phyloP scores from a whole-genome alignment of 2,797 vertebrate species.

The Bothrops alternatus region DNA sequence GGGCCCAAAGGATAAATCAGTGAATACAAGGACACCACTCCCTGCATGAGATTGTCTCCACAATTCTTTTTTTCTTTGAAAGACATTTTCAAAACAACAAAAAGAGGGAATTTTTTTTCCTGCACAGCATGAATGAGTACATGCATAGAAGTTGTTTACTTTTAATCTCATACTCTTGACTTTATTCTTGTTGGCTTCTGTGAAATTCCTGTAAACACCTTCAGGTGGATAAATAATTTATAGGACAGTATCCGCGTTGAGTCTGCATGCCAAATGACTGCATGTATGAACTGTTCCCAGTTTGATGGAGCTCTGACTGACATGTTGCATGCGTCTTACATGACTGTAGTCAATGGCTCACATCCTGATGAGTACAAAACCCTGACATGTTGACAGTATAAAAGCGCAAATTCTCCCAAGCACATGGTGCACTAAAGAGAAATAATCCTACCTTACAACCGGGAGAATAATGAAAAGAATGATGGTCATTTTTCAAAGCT shows the following conservation, averaged over 20 bases:
- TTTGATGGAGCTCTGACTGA: not conserved
- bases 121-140: not conserved
- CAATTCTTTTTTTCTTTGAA: not conserved
- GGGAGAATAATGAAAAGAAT: not conserved
- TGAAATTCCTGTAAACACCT: constrained; percentile 5
- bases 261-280: not conserved
- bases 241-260: constrained; percentile 1
- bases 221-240: not conserved
- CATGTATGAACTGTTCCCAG: not conserved
- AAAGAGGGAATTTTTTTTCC: not conserved
- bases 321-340: constrained; percentile 4
- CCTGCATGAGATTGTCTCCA: not conserved
- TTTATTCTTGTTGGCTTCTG: not conserved
- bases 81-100: not conserved
- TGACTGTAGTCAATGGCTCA: constrained; percentile 5
- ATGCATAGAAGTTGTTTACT: not conserved
- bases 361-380: not conserved
- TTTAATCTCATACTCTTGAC: not conserved
- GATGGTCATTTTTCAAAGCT: not conserved
- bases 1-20: not conserved
- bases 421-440: not conserved
- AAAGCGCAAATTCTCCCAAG: not conserved
- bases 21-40: not conserved
- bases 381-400: not conserved
- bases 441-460: not conserved